These are phyloP conservation scores for Heterohyrax brucei DNA, from an alignment of 2,797 vertebrate species.

Conservation along the genomic window DNA sequence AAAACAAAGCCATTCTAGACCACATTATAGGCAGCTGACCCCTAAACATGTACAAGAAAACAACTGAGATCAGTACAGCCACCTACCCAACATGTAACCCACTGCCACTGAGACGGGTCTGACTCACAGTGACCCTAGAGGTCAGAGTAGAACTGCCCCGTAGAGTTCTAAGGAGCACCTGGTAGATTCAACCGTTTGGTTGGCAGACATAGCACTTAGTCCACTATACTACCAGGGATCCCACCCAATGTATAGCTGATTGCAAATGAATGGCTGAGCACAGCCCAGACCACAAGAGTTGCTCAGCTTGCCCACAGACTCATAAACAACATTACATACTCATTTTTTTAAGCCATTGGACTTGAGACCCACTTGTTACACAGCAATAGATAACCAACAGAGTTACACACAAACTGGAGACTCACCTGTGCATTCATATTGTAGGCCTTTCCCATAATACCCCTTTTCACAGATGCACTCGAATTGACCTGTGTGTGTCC, in stretches of 20 bases:
- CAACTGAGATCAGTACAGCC: background rate
- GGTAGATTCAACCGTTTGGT: too few species aligned
- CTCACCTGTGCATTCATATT: constrained; percentile 96
- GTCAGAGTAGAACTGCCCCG: too few species aligned
- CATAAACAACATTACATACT: background rate
- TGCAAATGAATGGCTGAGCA: too few species aligned
- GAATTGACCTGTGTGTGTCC: constrained; percentile 97
- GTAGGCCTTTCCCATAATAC: constrained; percentile 97
- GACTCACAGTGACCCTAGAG: too few species aligned
- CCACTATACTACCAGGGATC: too few species aligned
- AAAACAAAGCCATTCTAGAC: background rate
- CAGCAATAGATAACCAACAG: background rate
- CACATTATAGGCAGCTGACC: background rate
- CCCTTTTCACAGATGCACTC: constrained; percentile 99
- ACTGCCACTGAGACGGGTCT: too few species aligned
- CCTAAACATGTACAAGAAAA: background rate
- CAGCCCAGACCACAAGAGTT: too few species aligned
- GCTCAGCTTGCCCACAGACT: background rate
- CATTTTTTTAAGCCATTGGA: background rate
- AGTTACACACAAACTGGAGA: background rate
- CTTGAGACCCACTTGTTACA: background rate
- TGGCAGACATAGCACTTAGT: too few species aligned
- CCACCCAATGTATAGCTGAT: too few species aligned
- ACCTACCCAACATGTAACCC: too few species aligned
- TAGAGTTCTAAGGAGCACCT: too few species aligned